phyloP scores from a whole-genome alignment of 2,113 vertebrate genomes.

The Urocolius indicus region DNA sequence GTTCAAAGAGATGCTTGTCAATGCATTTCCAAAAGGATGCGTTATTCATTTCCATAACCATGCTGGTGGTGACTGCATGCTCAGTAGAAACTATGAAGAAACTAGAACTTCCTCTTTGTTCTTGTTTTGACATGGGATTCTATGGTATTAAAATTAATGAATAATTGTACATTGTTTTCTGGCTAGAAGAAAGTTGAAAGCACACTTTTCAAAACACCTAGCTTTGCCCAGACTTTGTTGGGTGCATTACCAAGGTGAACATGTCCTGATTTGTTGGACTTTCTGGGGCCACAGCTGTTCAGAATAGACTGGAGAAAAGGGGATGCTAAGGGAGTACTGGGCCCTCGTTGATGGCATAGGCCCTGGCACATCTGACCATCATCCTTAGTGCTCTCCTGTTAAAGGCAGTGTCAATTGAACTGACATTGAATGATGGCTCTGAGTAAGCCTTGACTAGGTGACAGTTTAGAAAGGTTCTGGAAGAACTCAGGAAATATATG shows the following conservation, averaged over 20 bases:
- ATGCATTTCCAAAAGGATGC: slow-evolving; percentile 28
- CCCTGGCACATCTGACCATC: not conserved
- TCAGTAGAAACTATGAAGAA: slow-evolving; percentile 9
- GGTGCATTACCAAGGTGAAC: not conserved
- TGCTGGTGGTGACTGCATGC: not conserved
- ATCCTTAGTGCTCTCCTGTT: not conserved
- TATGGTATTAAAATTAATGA: slow-evolving; percentile 16
- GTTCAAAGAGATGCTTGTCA: slow-evolving; percentile 47
- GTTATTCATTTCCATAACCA: slow-evolving; percentile 3
- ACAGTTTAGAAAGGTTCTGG: not conserved
- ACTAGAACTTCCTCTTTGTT: slow-evolving; percentile 21
- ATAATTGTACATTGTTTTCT: not conserved
- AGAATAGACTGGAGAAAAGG: rapidly evolving
- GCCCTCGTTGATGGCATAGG: not conserved
- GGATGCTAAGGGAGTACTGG: not conserved
- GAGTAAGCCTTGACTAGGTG: not conserved
- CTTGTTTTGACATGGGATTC: slow-evolving; percentile 3
- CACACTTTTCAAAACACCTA: not conserved
- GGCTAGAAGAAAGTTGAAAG: slow-evolving; percentile 10
- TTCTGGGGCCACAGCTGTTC: not conserved
- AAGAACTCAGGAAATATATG: not conserved
- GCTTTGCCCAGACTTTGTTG: not conserved
- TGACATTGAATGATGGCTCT: not conserved
- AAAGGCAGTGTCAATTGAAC: not conserved
- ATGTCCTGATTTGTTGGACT: not conserved